Percentiles rank a stretch among this genome's conserved stretches.
Evolutionary conservation across 2,888 invertebrate genomes (phyloP).

Genomic region (Acanthosoma haemorrhoidale): DNA sequence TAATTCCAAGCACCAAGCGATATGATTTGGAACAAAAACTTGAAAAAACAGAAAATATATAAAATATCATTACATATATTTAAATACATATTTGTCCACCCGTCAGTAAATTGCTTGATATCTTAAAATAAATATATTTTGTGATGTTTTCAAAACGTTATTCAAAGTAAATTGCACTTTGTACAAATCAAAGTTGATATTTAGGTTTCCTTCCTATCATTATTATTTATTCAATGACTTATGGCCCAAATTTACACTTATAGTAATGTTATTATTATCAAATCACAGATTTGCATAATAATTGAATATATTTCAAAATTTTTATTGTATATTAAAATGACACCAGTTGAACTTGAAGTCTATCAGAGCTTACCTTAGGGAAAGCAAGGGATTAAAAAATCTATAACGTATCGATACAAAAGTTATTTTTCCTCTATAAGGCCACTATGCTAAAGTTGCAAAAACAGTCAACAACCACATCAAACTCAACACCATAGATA

Average conservation of each 20-base stretch:
- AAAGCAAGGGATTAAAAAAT: constrained; percentile 19
- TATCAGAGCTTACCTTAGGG: constrained; percentile 8
- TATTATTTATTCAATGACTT: not conserved
- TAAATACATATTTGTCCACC: not conserved
- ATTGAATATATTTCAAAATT: not conserved
- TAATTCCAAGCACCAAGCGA: constrained; percentile 24
- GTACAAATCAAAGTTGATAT: too few species aligned
- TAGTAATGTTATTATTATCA: constrained; percentile 9
- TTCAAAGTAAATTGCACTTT: too few species aligned
- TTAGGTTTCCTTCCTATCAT: not conserved
- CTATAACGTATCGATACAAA: constrained; percentile 21
- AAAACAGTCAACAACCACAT: constrained; percentile 20
- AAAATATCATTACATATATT: not conserved
- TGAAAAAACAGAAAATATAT: not conserved
- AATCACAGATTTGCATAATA: constrained; percentile 13
- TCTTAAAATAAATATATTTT: not conserved
- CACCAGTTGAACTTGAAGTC: not conserved
- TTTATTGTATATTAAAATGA: constrained; percentile 4
- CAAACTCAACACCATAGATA: constrained; percentile 5
- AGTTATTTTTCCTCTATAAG: constrained; percentile 26
- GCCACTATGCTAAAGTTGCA: constrained; percentile 22
- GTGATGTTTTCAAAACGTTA: not conserved
- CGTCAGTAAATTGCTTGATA: too few species aligned
- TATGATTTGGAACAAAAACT: constrained; percentile 11
- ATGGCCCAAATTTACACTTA: not conserved